Conservation (phyloP, 2,888 invertebrate genomes). For the Phortica magna region DNA sequence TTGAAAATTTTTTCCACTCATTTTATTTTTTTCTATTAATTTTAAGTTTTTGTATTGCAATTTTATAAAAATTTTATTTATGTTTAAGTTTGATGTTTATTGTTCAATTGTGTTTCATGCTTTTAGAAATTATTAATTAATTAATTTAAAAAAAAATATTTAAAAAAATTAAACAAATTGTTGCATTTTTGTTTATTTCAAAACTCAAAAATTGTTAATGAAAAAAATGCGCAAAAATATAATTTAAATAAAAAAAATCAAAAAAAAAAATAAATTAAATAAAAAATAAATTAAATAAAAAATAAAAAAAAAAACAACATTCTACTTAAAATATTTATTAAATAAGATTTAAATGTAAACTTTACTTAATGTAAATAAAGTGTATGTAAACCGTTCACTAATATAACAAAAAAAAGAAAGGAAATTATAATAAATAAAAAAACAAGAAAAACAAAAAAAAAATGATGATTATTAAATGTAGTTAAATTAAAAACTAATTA, state of each 20-base stretch:
- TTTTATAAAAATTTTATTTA: conserved; percentile 9
- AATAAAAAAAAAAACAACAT: conserved; percentile 5
- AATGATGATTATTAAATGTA: conserved; percentile 21
- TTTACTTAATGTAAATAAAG: conserved; percentile 38
- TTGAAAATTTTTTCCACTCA: neutral
- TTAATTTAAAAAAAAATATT: conserved; percentile 7
- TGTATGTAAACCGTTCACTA: conserved; percentile 48
- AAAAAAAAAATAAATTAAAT: neutral
- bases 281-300: neutral
- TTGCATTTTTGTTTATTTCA: conserved; percentile 14
- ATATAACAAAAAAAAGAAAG: neutral
- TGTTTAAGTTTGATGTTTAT: conserved; percentile 29
- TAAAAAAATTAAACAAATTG: conserved; percentile 19
- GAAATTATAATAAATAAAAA: conserved; percentile 4
- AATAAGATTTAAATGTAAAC: conserved; percentile 31
- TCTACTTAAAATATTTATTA: conserved; percentile 17
- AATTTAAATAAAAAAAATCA: neutral
- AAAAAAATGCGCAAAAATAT: conserved; percentile 25
- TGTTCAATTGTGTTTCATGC: conserved; percentile 19
- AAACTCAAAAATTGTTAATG: conserved; percentile 33
- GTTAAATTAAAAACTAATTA: conserved; percentile 30
- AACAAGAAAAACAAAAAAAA: conserved; percentile 1
- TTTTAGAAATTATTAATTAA: conserved; percentile 13
- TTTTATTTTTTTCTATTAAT: neutral
- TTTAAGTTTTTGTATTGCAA: neutral